Evolutionary conservation across 2,888 invertebrate genomes (phyloP).

Genomic region (Crocallis elinguaria): DNA sequence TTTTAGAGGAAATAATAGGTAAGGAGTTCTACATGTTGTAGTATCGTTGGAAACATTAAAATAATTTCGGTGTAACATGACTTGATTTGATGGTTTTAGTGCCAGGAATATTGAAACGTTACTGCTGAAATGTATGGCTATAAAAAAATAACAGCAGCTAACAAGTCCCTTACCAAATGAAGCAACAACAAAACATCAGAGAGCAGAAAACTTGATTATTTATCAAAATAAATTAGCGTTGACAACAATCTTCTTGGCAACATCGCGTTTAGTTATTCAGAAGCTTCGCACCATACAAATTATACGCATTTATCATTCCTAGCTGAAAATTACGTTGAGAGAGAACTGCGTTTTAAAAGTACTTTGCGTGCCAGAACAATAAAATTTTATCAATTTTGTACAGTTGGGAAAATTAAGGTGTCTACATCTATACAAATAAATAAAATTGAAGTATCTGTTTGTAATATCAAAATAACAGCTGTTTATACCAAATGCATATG

Average conservation of each 20-base stretch:
- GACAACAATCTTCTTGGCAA: constrained; percentile 26
- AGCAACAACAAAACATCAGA: constrained; percentile 15
- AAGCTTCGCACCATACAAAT: constrained; percentile 25
- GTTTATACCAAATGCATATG: too few species aligned
- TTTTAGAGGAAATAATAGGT: too few species aligned
- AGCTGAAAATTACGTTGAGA: constrained; percentile 13
- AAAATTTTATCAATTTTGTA: neutral
- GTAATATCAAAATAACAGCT: too few species aligned
- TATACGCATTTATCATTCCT: constrained; percentile 24
- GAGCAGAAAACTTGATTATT: constrained; percentile 24
- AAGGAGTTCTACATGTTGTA: too few species aligned
- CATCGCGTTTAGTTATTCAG: constrained; percentile 24
- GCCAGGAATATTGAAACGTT: too few species aligned
- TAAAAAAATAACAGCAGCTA: neutral
- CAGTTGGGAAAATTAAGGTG: too few species aligned
- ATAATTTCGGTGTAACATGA: too few species aligned
- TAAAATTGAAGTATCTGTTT: too few species aligned
- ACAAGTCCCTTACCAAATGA: constrained; percentile 2
- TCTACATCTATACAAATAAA: too few species aligned
- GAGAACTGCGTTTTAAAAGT: constrained; percentile 11
- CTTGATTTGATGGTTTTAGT: too few species aligned
- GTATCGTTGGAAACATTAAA: too few species aligned
- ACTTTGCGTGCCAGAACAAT: constrained; percentile 3
- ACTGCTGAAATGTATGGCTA: neutral
- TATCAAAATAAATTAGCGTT: constrained; percentile 31